Conservation (phyloP, 1,140 invertebrate genomes). For the Catajapyx aquilonaris region DNA sequence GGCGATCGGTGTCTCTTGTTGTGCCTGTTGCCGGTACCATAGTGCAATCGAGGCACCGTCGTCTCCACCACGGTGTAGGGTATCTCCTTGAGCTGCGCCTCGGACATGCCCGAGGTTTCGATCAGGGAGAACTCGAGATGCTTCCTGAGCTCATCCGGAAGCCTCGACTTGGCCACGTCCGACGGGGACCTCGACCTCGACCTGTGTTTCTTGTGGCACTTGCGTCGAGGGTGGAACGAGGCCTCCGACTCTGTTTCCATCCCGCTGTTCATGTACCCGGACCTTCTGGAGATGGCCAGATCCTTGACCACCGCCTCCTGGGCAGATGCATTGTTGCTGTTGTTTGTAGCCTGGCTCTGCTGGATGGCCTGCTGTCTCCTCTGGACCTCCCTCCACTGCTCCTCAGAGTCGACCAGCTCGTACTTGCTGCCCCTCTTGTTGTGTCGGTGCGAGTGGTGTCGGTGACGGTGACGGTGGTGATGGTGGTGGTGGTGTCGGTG, state of each 20-base stretch:
- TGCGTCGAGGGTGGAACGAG: constrained; percentile 25
- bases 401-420: constrained; percentile 65
- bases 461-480: constrained; percentile 15
- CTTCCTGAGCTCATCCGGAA: constrained; percentile 42
- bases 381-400: constrained; percentile 69
- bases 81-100: constrained; percentile 71
- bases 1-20: constrained; percentile 8
- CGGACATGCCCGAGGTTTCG: constrained; percentile 69
- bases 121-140: constrained; percentile 78
- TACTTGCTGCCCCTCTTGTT: constrained; percentile 15
- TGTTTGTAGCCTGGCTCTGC: constrained; percentile 28
- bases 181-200: constrained; percentile 42
- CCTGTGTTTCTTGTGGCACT: constrained; percentile 41
- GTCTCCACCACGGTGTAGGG: constrained; percentile 70
- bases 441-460: constrained; percentile 10
- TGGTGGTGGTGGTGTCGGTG: constrained; percentile 14
- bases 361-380: constrained; percentile 32
- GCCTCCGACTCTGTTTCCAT: constrained; percentile 28
- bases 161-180: constrained; percentile 36
- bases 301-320: constrained; percentile 37
- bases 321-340: no score
- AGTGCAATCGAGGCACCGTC: constrained; percentile 11
- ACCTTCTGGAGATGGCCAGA: constrained; percentile 15
- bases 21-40: constrained; percentile 5
- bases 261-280: constrained; percentile 24